A percentile compares a stretch with the other conserved stretches of the same genome.
phyloP scores from a whole-genome alignment of 2,797 vertebrate species.

The Apogon hyalosoma region DNA sequence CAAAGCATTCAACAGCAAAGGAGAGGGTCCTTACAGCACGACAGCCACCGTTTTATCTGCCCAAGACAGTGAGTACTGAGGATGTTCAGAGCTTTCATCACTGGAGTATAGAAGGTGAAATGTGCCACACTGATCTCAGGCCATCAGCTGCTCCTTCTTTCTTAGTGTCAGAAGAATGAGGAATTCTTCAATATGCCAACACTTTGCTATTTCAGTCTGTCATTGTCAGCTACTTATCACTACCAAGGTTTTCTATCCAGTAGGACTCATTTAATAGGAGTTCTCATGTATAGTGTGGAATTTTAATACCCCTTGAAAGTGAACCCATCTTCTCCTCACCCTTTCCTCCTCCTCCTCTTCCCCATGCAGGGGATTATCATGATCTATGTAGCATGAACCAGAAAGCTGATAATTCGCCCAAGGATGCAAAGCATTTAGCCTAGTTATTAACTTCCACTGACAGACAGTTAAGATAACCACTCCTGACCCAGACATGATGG shows the following conservation, averaged over 20 bases:
- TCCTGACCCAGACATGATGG: slow-evolving; percentile 46
- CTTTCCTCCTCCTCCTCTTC: slow-evolving; percentile 31
- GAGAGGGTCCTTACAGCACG: slow-evolving; percentile 94
- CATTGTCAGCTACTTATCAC: slow-evolving; percentile 61
- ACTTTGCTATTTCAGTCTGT: slow-evolving; percentile 63
- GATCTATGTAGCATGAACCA: slow-evolving; percentile 75
- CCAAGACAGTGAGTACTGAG: slow-evolving; percentile 88
- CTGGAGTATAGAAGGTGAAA: neutral
- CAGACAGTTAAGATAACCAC: slow-evolving; percentile 82
- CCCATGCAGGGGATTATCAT: slow-evolving; percentile 67
- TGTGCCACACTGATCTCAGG: slow-evolving; percentile 23
- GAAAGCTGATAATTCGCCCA: slow-evolving; percentile 79
- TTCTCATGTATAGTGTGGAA: slow-evolving; percentile 70
- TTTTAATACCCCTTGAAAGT: slow-evolving; percentile 78
- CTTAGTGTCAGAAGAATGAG: slow-evolving; percentile 27
- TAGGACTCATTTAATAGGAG: slow-evolving; percentile 55
- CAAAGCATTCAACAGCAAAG: slow-evolving; percentile 92
- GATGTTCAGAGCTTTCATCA: slow-evolving; percentile 12
- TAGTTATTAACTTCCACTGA: slow-evolving; percentile 88
- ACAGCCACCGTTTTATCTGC: slow-evolving; percentile 89
- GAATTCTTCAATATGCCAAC: slow-evolving; percentile 48
- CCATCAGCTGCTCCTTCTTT: slow-evolving; percentile 23
- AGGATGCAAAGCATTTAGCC: slow-evolving; percentile 79
- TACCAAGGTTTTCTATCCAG: slow-evolving; percentile 36
- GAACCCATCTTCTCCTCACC: slow-evolving; percentile 52